These are phyloP conservation scores for Julus scanicus DNA, from an alignment of 2,888 invertebrate species.

Conservation along the genomic window DNA sequence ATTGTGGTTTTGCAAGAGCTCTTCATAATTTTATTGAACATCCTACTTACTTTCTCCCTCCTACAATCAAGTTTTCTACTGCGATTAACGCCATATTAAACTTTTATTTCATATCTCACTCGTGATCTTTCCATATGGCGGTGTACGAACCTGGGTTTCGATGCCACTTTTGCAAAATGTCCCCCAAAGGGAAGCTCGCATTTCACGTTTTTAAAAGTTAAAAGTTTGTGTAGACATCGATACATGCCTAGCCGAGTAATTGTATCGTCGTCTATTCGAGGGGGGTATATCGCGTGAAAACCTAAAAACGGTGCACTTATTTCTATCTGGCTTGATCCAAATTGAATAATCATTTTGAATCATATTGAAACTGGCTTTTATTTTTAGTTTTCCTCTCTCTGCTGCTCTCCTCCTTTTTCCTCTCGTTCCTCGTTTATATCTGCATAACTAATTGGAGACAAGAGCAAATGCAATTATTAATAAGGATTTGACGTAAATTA, in stretches of 20 bases:
- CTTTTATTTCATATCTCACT: not conserved
- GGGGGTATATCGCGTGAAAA: not conserved
- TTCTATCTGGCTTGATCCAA: constrained; percentile 35
- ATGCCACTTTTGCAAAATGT: not conserved
- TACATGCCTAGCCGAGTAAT: not conserved
- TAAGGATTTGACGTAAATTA: constrained; percentile 42
- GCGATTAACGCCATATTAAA: not conserved
- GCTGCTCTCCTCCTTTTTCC: not conserved
- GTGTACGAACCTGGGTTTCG: not conserved
- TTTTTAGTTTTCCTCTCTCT: not conserved
- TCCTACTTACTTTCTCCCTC: too few species aligned
- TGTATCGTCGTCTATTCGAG: not conserved
- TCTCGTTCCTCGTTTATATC: not conserved
- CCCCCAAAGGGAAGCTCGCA: not conserved
- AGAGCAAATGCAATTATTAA: constrained; percentile 42
- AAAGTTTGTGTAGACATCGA: not conserved
- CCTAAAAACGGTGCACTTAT: constrained; percentile 15
- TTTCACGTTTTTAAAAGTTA: not conserved
- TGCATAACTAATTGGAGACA: constrained; percentile 42
- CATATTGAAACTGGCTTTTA: constrained; percentile 25
- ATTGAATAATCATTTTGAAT: constrained; percentile 39
- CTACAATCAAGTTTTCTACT: too few species aligned
- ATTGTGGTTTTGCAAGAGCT: too few species aligned
- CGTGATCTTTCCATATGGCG: not conserved
- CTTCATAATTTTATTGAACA: too few species aligned